Conservation (phyloP, 2,113 vertebrate genomes). For the Colaptes auratus region DNA sequence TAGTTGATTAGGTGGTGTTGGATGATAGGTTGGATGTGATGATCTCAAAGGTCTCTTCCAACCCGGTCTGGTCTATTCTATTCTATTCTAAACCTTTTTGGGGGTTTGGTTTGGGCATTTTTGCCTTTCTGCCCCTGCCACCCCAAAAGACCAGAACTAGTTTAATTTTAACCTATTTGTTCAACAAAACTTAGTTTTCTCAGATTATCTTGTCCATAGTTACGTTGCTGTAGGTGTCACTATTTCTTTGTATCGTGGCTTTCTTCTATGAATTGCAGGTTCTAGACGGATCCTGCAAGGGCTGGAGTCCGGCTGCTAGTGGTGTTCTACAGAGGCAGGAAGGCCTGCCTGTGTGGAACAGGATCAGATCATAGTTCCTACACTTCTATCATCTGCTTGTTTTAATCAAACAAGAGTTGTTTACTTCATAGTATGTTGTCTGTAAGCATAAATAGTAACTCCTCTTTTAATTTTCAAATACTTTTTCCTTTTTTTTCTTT, state of each 20-base stretch:
- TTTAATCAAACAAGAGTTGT: neutral
- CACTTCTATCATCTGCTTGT: neutral
- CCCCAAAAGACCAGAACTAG: neutral
- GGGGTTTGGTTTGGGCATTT: neutral
- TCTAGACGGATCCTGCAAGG: neutral
- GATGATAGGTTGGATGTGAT: too few species aligned
- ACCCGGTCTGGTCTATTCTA: too few species aligned
- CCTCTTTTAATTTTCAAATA: neutral
- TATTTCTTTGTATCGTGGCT: neutral
- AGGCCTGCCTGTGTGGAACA: neutral
- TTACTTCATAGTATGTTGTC: neutral
- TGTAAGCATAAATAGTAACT: neutral
- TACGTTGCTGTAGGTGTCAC: neutral
- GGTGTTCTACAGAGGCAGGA: neutral
- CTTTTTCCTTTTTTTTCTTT: neutral
- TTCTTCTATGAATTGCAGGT: neutral
- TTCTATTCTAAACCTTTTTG: neutral
- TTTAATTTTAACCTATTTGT: neutral
- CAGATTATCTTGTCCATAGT: neutral
- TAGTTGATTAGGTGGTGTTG: too few species aligned
- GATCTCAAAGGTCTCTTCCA: too few species aligned
- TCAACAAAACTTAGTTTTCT: neutral
- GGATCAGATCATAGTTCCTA: neutral
- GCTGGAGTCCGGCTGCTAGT: neutral
- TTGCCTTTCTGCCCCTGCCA: neutral